Evolutionary conservation across 2,113 vertebrate genomes (phyloP), one percentile per base, ranked within the genome.

Genomic region (Laterallus jamaicensis): DNA sequence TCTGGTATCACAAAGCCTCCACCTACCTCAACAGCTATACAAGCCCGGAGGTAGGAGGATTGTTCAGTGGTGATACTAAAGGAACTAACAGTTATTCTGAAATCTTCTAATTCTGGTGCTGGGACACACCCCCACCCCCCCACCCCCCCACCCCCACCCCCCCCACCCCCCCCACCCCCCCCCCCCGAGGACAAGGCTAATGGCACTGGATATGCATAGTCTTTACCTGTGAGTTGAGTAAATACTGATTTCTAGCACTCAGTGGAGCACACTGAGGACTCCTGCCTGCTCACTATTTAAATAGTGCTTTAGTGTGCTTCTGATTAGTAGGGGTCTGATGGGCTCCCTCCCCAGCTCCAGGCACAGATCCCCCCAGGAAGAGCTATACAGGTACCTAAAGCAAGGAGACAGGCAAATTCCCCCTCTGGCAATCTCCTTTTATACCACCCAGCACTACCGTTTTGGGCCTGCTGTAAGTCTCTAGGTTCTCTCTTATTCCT

Each of bases 181-280:
- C n/a, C 25, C 37, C 12, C 42, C 67, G 62, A 35, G 60, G 35
- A 62, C 44, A 5, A 2, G 59, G 59, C 39, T 81, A 14, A 59
- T 44, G 50, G 47, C 40, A 5, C 12, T 66, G 63, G 15, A 28
- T 80, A 54, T 2, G 0, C 9, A 5, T 5, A 28, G n/a, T 25
- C 1, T 0, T 69, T 63, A 21, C 19, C 47, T 47, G 0, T 20
- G 67, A 60, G 37, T 0, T 0, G 39, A 62, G 42, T 7, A 64
- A 49, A 18, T 37, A 84, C 49, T 31, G 2, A 50, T 64, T 71
- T 31, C 24, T 22, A 69, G 55, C 7, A 31, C 19, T 73, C 68
- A 62, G 16, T 39, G 31, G 12, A 67, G 40, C 37, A 74, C 74
- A 60, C 59, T 28, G 21, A 80, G 39, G 22, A 56, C 49, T 63